These are phyloP conservation scores for Oikopleura vanhoeffeni DNA, from an alignment of 23 tunicate genomes.

Conservation along the genomic window DNA sequence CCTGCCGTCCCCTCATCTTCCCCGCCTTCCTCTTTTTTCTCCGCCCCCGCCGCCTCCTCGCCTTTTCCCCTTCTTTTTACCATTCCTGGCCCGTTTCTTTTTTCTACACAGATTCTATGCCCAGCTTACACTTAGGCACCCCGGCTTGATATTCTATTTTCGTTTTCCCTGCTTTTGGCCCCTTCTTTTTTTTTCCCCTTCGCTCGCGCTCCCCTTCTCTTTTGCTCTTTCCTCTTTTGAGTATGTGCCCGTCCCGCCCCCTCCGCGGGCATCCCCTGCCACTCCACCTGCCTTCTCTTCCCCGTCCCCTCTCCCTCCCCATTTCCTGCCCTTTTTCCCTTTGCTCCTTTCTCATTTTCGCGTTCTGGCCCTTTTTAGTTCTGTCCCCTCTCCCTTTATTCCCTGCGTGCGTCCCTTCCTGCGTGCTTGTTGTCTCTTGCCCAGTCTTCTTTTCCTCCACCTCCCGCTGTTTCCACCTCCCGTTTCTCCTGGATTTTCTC, in stretches of 20 bases:
- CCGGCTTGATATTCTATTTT: background rate
- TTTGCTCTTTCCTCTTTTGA: background rate
- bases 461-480: no score
- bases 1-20: background rate
- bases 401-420: no score
- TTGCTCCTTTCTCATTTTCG: no score
- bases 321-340: no score
- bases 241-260: background rate
- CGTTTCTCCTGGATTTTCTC: no score
- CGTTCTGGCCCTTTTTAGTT: no score
- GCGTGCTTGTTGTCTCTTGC: no score
- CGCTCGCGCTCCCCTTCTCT: background rate
- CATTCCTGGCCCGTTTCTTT: background rate
- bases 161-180: background rate
- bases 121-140: background rate
- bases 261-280: background rate
- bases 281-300: background rate
- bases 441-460: no score
- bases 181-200: background rate
- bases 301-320: no score
- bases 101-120: background rate
- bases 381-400: background rate
- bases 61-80: background rate
- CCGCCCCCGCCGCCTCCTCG: background rate
- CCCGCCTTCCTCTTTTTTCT: background rate